Base-by-base conservation (phyloP, 2,797 vertebrate species). In the Malurus leucopterus region DNA sequence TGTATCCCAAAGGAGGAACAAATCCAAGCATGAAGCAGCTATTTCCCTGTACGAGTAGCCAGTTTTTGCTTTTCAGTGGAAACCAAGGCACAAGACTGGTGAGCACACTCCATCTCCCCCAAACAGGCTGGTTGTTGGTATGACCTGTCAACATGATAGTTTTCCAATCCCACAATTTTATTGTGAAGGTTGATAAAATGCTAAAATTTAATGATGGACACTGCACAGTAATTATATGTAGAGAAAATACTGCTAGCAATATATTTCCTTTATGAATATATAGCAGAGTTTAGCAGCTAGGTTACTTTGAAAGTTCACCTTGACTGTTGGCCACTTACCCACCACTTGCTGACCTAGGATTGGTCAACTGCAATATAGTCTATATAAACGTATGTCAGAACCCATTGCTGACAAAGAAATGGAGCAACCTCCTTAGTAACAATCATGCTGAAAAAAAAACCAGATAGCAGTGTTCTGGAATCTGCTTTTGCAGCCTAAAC, bases 371-470 rank as follows among this genome's bases (percentile, higher is more conserved):
- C 38, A 51, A 6, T 3, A 5, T 6, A 15, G 10, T 38, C 11
- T 23, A 7, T 18, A 51, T 2, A 27, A 65, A 71, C 44, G 30
- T 2, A 44, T 7, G 13, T 50, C 41, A 16, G 12, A 80, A 29
- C 26, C 14, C 11, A 43, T 1, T 86, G 20, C 16, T 47, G 20
- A 63, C 18, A 27, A 51, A 79, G 51, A 78, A 2, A 3, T 2
- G 3, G 1, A 72, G 44, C 19, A 54, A 63, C 0, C 1, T 5
- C 27, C 40, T 49, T 18, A 24, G 8, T 24, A 80, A 51, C 30
- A 79, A 41, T 29, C 44, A 38, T 17, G 21, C 16, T 59, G 20
- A 13, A 26, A 72, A 57, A 70, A 49, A 59, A 55, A 12, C 2
- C 2, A 47, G 0, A 41, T 6, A 57, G 13, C 12, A 17, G 7